Base-by-base conservation (phyloP, 1,140 invertebrate genomes). In the Drosophila saltans region DNA sequence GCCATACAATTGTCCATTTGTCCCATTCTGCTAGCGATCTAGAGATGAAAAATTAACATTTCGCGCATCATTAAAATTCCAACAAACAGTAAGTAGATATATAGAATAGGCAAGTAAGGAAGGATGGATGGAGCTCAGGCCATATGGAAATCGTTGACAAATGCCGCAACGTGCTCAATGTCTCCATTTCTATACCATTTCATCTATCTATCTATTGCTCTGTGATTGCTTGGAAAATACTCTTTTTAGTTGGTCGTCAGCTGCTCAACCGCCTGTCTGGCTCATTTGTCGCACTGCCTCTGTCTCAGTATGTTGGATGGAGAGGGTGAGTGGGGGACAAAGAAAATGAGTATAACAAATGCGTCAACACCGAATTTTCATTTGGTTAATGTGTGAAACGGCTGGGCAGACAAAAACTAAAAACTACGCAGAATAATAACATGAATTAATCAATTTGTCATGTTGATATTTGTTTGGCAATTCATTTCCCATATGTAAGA, bases 381-480 rank as follows among this genome's bases (percentile, higher is more conserved):
- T 89, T 89, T 89, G 84, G 84, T 89, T 89, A 89, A 89, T 89
- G 84, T 89, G 84, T 81, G 84, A 89, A 88, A 68, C 60, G 72
- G 69, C 69, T 64, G 48, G 68, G 41, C 57, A 6, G 58, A 72
- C 69, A 80, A 75, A 82, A 72, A 76, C 79, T 68, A 81, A 81
- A 61, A 68, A 81, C 78, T 78, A 63, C 55, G 69, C 72, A 83
- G 68, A 86, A 91, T 90, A 90, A 90, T 91, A 90, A 90, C 86
- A 90, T 80, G 81, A 81, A 90, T 90, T 90, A 86, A 91, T 90
- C 85, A 90, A 90, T 90, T 90, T 90, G 85, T 90, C 85, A 90
- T 90, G 85, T 90, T 89, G 85, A 90, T 90, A 90, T 90, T 90
- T 90, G 85, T 90, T 90, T 89, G 85, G 84, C 84, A 90, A 89